A percentile compares a stretch with the other conserved stretches of the same genome.
phyloP scores from a whole-genome alignment of 2,888 invertebrate species.

The Hofmannophila pseudospretella region DNA sequence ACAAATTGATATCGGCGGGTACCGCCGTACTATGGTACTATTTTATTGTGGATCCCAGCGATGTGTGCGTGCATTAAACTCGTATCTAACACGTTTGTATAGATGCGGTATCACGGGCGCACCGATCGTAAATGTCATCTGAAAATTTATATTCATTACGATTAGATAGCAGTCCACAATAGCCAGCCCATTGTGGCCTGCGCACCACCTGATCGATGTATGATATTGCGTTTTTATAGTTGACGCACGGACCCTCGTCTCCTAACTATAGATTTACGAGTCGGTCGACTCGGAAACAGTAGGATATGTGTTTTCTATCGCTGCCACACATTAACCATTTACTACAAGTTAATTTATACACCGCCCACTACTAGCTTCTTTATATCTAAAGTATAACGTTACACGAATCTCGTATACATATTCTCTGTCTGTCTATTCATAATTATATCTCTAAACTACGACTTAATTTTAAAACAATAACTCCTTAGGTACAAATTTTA shows the following conservation, averaged over 20 bases:
- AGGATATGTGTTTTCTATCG: conserved; percentile 45
- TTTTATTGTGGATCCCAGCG: conserved; percentile 14
- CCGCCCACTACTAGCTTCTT: conserved; percentile 48
- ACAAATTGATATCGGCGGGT: conserved; percentile 53
- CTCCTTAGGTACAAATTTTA: conserved; percentile 13
- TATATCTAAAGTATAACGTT: conserved; percentile 41
- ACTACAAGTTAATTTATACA: conserved; percentile 58
- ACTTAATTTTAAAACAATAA: conserved; percentile 35
- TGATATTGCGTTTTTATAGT: conserved; percentile 67
- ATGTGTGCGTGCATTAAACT: conserved; percentile 58
- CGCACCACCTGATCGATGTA: conserved; percentile 68
- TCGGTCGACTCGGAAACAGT: conserved; percentile 41
- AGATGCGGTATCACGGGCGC: conserved; percentile 68
- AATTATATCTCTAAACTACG: conserved; percentile 21
- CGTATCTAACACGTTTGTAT: conserved; percentile 62
- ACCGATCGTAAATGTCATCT: conserved; percentile 75
- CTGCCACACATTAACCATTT: conserved; percentile 48
- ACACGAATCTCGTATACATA: conserved; percentile 36
- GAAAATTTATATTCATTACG: conserved; percentile 78
- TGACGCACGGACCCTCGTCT: conserved; percentile 38
- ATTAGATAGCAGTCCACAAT: conserved; percentile 73
- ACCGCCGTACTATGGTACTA: conserved; percentile 17
- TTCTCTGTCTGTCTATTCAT: conserved; percentile 25
- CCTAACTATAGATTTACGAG: conserved; percentile 42
- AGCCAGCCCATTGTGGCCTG: conserved; percentile 61